Evolutionary conservation across 2,797 vertebrate genomes (phyloP).

Genomic region (Hirundo rustica): DNA sequence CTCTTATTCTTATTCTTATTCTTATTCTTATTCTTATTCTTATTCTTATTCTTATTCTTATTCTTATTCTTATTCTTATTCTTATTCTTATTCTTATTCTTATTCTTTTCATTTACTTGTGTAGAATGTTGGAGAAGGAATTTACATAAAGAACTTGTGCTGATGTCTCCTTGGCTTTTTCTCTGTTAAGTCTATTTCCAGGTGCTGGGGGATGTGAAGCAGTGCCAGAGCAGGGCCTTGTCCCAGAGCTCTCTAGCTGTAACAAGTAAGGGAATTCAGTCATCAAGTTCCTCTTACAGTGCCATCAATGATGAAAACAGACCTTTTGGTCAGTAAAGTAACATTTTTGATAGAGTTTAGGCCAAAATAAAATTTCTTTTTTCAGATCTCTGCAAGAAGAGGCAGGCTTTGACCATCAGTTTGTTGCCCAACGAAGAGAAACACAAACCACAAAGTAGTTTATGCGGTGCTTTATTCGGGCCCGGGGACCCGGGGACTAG

Average conservation of each 20-base stretch:
- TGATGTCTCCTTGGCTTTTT: background rate
- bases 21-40: too few relatives aligned
- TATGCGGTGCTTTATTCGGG: too few relatives aligned
- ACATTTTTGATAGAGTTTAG: fast-evolving
- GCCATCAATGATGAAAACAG: background rate
- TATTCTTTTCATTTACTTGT: background rate
- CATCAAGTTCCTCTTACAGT: background rate
- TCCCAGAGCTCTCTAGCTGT: background rate
- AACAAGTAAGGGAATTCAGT: background rate
- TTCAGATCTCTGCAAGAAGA: background rate
- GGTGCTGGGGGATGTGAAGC: background rate
- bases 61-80: too few relatives aligned
- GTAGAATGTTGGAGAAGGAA: background rate
- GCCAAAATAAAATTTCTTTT: background rate
- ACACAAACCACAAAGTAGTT: too few relatives aligned
- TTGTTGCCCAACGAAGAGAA: too few relatives aligned
- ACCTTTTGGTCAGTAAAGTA: background rate
- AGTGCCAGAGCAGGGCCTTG: background rate
- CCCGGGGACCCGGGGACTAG: too few relatives aligned
- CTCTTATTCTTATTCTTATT: too few relatives aligned
- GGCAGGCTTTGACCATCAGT: background rate
- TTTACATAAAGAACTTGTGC: background rate
- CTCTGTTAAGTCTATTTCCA: background rate
- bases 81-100: too few relatives aligned
- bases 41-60: too few relatives aligned